phyloP scores from a whole-genome alignment of 2,113 vertebrate species.

The Gopherus flavomarginatus region DNA sequence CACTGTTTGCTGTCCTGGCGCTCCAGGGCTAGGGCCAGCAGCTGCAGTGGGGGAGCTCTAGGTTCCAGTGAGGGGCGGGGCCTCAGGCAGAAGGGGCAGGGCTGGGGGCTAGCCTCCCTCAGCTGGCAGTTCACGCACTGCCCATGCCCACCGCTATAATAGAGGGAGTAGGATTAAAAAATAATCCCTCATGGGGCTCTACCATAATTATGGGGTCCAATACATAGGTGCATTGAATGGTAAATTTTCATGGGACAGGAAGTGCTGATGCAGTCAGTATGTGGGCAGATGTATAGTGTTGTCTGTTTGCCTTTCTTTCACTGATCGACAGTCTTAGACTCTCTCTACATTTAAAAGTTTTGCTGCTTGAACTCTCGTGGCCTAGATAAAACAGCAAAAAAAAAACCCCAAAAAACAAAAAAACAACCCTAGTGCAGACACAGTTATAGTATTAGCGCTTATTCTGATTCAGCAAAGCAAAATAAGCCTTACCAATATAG shows the following conservation, averaged over 20 bases:
- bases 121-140: no score
- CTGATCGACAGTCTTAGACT: not conserved
- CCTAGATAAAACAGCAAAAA: not conserved
- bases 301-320: not conserved
- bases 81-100: no score
- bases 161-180: no score
- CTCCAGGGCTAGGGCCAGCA: no score
- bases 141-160: no score
- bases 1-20: no score
- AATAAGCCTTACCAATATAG: not conserved
- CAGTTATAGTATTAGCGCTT: not conserved
- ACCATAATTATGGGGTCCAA: not conserved
- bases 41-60: no score
- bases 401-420: no score
- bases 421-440: not conserved
- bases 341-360: not conserved
- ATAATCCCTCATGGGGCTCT: no score
- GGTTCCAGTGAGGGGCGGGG: no score
- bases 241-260: not conserved
- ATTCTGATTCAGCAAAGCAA: not conserved
- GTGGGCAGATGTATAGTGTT: not conserved
- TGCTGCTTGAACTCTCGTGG: not conserved
- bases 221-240: constrained; percentile 28
- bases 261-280: not conserved
- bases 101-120: no score